Evolutionary conservation across 2,113 vertebrate genomes (phyloP), one percentile per base, ranked within the genome.

Genomic region (Rhinogobius similis): DNA sequence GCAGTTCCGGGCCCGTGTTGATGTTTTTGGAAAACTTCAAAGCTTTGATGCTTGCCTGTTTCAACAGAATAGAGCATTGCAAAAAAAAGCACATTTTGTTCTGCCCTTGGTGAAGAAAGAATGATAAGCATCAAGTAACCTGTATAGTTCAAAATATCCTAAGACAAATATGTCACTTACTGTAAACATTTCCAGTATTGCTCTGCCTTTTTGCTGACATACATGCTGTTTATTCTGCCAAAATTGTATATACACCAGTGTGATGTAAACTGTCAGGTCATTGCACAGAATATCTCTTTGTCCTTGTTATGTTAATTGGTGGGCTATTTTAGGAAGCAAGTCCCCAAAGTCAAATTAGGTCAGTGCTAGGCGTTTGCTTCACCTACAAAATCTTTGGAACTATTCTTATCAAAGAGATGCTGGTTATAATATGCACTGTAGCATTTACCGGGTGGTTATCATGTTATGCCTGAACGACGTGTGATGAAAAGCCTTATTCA

Each of bases 11-110:
- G 44, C 24, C 56, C 62, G 48, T 77, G 67, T 20, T 78, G 70
- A 77, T 72, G 76, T 67, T 74, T 81, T 82, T 74, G 64, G 74
- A 82, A 62, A 76, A 81, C 78, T 76, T 89, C 76, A 87, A 86
- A 86, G 84, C 41, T 20, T 11, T 38, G 18, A 14, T 20, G 53
- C 72, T 71, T 76, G 67, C 70, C 83, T 86, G 32, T 76, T 72
- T 48, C 70, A 75, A 82, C 75, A 36, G 62, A 70, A 44, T 81
- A 73, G 32, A 79, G 72, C 36, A 69, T 52, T 70, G 72, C 64
- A 77, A 81, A 48, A 81, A 82, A 85, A 32, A 29, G 23, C 59
- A 16, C 12, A 53, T 72, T 63, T 73, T 26, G 59, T 38, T 55
- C 8, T 61, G 67, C 20, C 65, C 18, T 72, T 26, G 62, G 18